Percentiles rank a stretch among this genome's conserved stretches.
Conservation (phyloP, 1,140 invertebrate species). For the Drosophila persimilis region DNA sequence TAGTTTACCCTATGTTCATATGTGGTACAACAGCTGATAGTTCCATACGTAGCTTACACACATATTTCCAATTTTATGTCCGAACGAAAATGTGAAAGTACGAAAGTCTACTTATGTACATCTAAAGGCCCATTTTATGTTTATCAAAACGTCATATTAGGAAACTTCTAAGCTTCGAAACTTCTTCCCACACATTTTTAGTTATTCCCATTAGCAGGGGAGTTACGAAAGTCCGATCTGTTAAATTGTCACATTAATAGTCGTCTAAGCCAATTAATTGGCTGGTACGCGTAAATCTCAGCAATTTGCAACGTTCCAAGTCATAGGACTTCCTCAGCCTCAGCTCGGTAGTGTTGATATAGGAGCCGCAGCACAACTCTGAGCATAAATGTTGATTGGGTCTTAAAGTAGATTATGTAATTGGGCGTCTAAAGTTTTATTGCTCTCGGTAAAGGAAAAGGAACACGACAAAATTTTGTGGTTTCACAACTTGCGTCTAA, state of each 20-base stretch:
- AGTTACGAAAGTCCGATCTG: neutral
- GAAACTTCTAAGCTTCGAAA: too few relatives aligned
- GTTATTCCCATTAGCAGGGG: neutral
- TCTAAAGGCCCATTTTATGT: too few relatives aligned
- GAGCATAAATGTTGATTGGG: constrained; percentile 50
- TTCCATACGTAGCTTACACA: too few relatives aligned
- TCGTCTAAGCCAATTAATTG: constrained; percentile 11
- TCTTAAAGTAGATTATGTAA: constrained; percentile 66
- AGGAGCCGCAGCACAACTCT: constrained; percentile 38
- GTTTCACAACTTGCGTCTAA: constrained; percentile 29
- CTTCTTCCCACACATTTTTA: neutral
- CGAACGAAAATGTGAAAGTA: too few relatives aligned
- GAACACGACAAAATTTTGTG: constrained; percentile 4
- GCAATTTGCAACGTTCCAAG: neutral
- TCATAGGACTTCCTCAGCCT: neutral
- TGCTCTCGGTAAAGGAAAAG: constrained; percentile 14
- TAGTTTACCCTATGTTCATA: too few relatives aligned
- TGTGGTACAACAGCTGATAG: too few relatives aligned
- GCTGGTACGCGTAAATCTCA: constrained; percentile 3
- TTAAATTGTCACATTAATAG: neutral
- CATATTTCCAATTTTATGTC: too few relatives aligned
- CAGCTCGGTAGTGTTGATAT: neutral
- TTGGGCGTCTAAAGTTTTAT: constrained; percentile 57
- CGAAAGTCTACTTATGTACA: too few relatives aligned
- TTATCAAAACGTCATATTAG: too few relatives aligned